Percentiles rank a stretch among this genome's conserved stretches.
Evolutionary conservation across 2,113 vertebrate genomes (phyloP).

Genomic region (Lathamus discolor): DNA sequence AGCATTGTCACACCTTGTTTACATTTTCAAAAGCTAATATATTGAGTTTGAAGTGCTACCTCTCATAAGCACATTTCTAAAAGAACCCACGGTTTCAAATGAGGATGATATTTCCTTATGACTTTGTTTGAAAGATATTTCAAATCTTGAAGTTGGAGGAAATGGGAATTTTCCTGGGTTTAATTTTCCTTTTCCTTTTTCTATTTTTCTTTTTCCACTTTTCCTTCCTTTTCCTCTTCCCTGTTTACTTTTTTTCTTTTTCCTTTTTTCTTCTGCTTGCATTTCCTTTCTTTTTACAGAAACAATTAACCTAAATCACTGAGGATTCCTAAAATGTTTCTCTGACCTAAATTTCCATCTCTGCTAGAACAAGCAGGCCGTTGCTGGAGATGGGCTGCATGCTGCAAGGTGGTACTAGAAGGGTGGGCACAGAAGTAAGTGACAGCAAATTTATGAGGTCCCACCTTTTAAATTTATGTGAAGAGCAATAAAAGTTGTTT

Average conservation of each 20-base stretch:
- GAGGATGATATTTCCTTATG: neutral
- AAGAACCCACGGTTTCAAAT: neutral
- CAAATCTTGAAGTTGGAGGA: neutral
- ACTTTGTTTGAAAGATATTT: neutral
- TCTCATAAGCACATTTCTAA: neutral
- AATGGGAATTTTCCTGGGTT: neutral
- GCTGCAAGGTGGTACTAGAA: neutral
- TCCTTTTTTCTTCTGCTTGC: neutral
- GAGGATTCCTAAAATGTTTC: neutral
- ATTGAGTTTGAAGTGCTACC: neutral
- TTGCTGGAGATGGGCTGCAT: neutral
- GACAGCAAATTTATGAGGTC: slow-evolving; percentile 14
- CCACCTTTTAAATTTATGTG: neutral
- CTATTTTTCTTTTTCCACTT: neutral
- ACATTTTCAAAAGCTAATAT: neutral
- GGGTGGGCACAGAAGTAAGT: neutral
- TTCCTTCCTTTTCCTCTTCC: too few relatives aligned
- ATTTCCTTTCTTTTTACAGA: neutral
- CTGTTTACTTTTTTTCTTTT: too few relatives aligned
- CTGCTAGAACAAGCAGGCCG: neutral
- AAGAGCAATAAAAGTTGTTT: slow-evolving; percentile 1
- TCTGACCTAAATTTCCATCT: neutral
- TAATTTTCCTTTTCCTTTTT: neutral
- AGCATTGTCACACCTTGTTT: neutral
- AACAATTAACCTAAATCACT: neutral